Evolutionary conservation across 2,797 vertebrate genomes (phyloP).

Genomic region (Hafferia zeledoni): DNA sequence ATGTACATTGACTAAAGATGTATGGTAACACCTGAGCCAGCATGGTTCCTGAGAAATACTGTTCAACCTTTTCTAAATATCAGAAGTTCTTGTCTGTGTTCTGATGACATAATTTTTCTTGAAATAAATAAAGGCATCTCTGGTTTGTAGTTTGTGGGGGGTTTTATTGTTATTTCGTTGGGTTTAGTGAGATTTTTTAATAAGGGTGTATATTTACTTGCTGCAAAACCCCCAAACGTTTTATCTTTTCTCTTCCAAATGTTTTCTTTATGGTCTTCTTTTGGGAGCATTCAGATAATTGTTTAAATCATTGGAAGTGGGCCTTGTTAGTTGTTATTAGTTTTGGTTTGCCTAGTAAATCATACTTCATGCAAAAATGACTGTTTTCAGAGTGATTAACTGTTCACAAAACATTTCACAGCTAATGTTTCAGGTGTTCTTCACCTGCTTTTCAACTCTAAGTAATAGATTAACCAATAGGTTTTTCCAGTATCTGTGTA

Average conservation of each 20-base stretch:
- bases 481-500: neutral
- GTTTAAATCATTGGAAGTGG: neutral
- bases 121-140: neutral
- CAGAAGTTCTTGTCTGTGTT: neutral
- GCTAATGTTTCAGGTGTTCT: neutral
- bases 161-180: neutral
- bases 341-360: neutral
- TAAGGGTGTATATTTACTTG: neutral
- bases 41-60: neutral
- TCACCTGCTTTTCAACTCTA: neutral
- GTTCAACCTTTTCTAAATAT: neutral
- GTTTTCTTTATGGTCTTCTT: neutral
- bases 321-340: neutral
- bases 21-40: neutral
- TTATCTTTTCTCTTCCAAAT: neutral
- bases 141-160: neutral
- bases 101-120: neutral
- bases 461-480: neutral
- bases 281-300: neutral
- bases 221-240: neutral
- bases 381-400: neutral
- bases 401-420: neutral
- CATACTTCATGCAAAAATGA: neutral
- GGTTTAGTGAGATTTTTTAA: neutral
- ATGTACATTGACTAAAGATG: neutral